phyloP scores from a whole-genome alignment of 2,888 invertebrate species.

The Vesta saturnalis region DNA sequence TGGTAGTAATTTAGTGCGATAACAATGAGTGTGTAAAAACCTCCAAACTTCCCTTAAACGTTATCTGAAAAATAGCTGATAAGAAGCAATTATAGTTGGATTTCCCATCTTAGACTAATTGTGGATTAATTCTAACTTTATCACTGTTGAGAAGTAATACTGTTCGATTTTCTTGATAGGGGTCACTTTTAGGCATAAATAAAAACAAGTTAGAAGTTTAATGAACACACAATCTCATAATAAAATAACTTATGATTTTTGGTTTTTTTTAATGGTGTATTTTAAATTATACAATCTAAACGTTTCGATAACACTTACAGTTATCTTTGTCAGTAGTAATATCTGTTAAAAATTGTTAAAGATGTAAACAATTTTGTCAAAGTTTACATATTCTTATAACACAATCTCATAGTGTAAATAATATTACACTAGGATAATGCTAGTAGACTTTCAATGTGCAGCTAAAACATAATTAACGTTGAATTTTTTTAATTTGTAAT shows the following conservation, averaged over 20 bases:
- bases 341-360: no score
- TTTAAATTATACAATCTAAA: no score
- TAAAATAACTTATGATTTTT: neutral
- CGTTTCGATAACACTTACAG: no score
- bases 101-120: conserved; percentile 32
- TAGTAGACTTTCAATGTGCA: no score
- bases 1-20: conserved; percentile 11
- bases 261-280: no score
- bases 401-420: no score
- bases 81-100: conserved; percentile 37
- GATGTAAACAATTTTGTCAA: no score
- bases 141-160: conserved; percentile 23
- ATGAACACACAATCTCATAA: neutral
- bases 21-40: conserved; percentile 33
- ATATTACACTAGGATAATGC: no score
- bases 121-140: conserved; percentile 39
- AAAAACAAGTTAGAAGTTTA: conserved; percentile 36
- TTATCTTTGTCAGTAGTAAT: no score
- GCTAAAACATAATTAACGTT: no score
- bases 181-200: conserved; percentile 34
- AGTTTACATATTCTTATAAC: no score
- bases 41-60: conserved; percentile 21
- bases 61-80: conserved; percentile 31
- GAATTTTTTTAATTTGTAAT: no score
- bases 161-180: conserved; percentile 27